Evolutionary conservation across 2,797 vertebrate species (phyloP), one percentile per base, ranked within the genome.

Genomic region (Halcyon badia): DNA sequence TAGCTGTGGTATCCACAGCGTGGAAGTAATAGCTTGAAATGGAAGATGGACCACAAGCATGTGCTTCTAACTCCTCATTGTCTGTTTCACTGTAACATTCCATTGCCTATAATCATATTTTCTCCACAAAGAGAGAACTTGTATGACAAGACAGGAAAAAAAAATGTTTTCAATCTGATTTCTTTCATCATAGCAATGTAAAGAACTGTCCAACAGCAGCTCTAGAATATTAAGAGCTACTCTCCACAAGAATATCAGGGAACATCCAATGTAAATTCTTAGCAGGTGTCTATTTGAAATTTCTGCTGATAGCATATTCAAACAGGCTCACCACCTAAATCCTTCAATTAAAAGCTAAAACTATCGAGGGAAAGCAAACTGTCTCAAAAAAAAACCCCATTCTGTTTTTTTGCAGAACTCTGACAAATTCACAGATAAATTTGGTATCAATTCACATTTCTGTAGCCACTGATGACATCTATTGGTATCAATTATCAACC

Each of bases 341-440:
- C 14, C 5, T 82, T 90, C 62, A 84, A 76, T 82, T 92, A 82
- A 90, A 88, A 90, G 18, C 10, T 81, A 57, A 60, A 97, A 79
- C 10, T 87, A 25, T 10, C 33, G 37, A 79, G 9, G 6, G 11
- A 76, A 57, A 66, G 7, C 1, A 92, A 84, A 39, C 8, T 20
- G 4, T 25, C 16, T 30, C 51, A 52, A 52, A 52, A 52, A 52
- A 52, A 51, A 51, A 16, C 14, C 49, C 25, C 24, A 25, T 52
- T 51, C 25, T 51, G 49, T 28, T 1, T 88, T 80, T 69, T 69
- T 75, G 11, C 37, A 79, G 18, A 81, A 76, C 13, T 68, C 10
- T 56, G 51, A 44, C 21, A 86, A 68, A n/a, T 37, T 80, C 11
- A 83, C n/a, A 35, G 20, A 71, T 25, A 78, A 79, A 76, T 76